Percentiles rank a stretch among this genome's conserved stretches.
These are phyloP conservation scores for Talpa occidentalis DNA, from an alignment of 2,113 vertebrate genomes.

Conservation along the genomic window DNA sequence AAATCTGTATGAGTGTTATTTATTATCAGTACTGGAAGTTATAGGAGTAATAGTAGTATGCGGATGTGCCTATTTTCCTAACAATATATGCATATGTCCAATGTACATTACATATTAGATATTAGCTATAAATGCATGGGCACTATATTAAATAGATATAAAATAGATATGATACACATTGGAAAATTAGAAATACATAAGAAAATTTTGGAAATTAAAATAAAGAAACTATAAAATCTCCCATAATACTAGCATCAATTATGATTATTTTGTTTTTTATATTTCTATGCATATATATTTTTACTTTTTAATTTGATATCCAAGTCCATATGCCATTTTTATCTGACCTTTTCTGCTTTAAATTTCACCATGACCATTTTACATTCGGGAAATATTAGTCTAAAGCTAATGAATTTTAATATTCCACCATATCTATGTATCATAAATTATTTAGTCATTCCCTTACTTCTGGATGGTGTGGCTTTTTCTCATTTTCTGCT, in stretches of 20 bases:
- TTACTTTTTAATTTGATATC: slow-evolving; percentile 27
- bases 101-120: background rate
- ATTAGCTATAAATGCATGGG: background rate
- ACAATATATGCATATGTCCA: background rate
- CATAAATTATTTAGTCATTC: slow-evolving; percentile 9
- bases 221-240: slow-evolving; percentile 24
- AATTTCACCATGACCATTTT: background rate
- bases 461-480: background rate
- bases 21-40: background rate
- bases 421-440: background rate
- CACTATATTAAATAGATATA: background rate
- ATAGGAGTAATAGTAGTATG: background rate
- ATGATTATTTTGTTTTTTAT: background rate
- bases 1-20: background rate
- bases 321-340: background rate
- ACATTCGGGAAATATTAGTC: background rate
- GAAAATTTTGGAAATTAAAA: slow-evolving; percentile 16
- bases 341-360: background rate
- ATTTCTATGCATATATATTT: background rate
- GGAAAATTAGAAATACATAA: background rate
- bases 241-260: background rate
- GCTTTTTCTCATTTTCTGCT: background rate
- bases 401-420: slow-evolving; percentile 12
- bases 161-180: background rate
- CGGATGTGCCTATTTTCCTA: background rate